A percentile compares a stretch with the other conserved stretches of the same genome.
These are phyloP conservation scores for Reinhardtius hippoglossoides DNA, from an alignment of 2,113 vertebrate genomes.

Conservation along the genomic window DNA sequence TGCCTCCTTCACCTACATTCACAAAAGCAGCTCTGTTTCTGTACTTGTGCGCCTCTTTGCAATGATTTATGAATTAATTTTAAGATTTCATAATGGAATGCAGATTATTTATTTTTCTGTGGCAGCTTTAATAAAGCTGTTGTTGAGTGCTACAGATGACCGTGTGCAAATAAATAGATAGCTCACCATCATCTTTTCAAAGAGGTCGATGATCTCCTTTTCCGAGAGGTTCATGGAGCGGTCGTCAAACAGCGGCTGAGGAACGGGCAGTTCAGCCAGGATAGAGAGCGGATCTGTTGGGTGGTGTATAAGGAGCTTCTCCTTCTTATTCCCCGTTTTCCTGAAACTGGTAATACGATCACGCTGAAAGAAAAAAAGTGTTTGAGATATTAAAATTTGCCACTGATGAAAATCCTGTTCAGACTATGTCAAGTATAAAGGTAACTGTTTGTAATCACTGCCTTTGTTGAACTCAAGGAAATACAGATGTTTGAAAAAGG, in stretches of 20 bases:
- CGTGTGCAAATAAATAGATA: slow-evolving; percentile 6
- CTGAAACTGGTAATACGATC: slow-evolving; percentile 97
- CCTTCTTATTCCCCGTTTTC: slow-evolving; percentile 90
- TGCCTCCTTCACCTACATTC: background rate
- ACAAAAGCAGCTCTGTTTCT: background rate
- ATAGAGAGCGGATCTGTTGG: slow-evolving; percentile 88
- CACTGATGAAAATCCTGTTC: background rate
- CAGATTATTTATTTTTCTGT: slow-evolving; percentile 11
- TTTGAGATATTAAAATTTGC: slow-evolving; percentile 30
- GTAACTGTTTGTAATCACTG: background rate
- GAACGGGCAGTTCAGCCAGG: slow-evolving; percentile 87
- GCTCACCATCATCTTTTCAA: slow-evolving; percentile 99
- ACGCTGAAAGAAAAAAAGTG: slow-evolving; percentile 86
- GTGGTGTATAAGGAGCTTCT: slow-evolving; percentile 95
- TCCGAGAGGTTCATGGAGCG: slow-evolving; percentile 94
- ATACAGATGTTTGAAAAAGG: background rate
- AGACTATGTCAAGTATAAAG: background rate
- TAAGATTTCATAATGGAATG: slow-evolving; percentile 9
- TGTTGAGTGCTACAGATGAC: background rate
- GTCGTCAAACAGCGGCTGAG: slow-evolving; percentile 92
- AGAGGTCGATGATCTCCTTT: slow-evolving; percentile 97
- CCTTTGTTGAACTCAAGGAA: background rate
- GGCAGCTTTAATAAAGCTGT: slow-evolving; percentile 22
- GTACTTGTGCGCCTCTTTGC: background rate
- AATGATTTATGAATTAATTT: slow-evolving; percentile 28